Evolutionary conservation across 2,113 vertebrate genomes (phyloP).

Genomic region (Dipodomys ordii): DNA sequence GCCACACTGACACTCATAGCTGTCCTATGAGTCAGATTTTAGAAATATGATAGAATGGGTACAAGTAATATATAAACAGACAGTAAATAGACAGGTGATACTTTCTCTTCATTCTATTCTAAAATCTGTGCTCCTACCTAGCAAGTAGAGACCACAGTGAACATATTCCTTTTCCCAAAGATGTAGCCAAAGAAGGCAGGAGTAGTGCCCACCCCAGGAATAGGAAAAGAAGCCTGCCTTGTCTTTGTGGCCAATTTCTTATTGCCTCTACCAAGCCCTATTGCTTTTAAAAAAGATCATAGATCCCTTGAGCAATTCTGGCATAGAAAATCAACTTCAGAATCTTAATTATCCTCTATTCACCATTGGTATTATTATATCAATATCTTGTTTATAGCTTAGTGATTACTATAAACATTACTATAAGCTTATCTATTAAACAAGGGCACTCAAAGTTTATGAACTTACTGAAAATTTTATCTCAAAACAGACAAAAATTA

Average conservation of each 20-base stretch:
- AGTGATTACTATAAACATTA: not conserved
- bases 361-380: not conserved
- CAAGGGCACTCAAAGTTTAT: not conserved
- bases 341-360: not conserved
- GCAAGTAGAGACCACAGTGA: not conserved
- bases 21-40: not conserved
- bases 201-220: not conserved
- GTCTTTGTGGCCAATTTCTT: not conserved
- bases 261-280: accelerated
- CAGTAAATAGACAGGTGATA: not conserved
- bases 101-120: not conserved
- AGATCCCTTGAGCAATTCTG: not conserved
- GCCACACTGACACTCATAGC: not conserved
- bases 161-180: not conserved
- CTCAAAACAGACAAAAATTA: not conserved
- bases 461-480: not conserved
- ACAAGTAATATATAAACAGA: not conserved
- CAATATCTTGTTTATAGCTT: not conserved
- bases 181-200: not conserved
- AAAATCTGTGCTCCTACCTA: not conserved
- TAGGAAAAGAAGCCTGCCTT: not conserved
- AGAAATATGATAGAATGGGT: not conserved
- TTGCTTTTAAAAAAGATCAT: not conserved
- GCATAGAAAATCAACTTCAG: not conserved
- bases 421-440: not conserved